phyloP scores from a whole-genome alignment of 2,888 invertebrate genomes.

The Ametastegia equiseti region DNA sequence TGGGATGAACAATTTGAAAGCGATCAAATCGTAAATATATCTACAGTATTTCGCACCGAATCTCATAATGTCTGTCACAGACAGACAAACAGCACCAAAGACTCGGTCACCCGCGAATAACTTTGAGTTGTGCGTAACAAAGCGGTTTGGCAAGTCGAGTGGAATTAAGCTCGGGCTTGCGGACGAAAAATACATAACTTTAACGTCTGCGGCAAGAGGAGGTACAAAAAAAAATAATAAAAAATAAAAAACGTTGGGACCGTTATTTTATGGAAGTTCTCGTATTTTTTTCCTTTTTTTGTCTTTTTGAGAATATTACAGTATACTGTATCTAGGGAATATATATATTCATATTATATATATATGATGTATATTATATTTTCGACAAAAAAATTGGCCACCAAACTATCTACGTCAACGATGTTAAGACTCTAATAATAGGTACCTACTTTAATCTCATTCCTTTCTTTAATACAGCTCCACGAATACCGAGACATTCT shows the following conservation, averaged over 20 bases:
- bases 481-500: not conserved
- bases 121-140: slow-evolving; percentile 29
- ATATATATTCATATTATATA: too few species aligned
- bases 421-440: not conserved
- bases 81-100: slow-evolving; percentile 30
- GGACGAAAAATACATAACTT: slow-evolving; percentile 8
- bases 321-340: too few species aligned
- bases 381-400: too few species aligned
- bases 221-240: not conserved
- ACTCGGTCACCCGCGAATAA: slow-evolving; percentile 23
- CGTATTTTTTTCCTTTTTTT: not conserved
- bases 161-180: slow-evolving; percentile 7
- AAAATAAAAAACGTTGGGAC: not conserved
- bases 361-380: not conserved
- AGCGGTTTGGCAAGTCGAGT: slow-evolving; percentile 16
- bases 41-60: not conserved
- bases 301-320: too few species aligned
- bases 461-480: not conserved
- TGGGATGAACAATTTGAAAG: not conserved
- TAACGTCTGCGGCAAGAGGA: not conserved
- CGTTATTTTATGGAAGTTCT: not conserved
- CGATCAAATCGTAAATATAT: not conserved
- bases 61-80: slow-evolving; percentile 1
- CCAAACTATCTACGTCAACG: not conserved
- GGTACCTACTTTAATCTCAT: not conserved